A percentile compares a stretch with the other conserved stretches of the same genome.
Evolutionary conservation across 2,797 vertebrate species (phyloP).

Genomic region (Kryptolebias ocellatus): DNA sequence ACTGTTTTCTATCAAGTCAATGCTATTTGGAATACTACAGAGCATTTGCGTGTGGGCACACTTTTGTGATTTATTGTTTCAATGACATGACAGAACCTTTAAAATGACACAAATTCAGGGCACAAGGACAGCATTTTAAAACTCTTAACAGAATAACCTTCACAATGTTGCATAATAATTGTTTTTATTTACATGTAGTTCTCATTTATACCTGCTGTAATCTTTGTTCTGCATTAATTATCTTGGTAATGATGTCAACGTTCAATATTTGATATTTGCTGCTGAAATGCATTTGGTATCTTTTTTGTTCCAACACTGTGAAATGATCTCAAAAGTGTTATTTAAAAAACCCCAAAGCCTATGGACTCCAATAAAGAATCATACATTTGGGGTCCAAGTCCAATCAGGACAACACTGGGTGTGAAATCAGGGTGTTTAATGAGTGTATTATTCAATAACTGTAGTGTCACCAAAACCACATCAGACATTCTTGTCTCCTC

Average conservation of each 20-base stretch:
- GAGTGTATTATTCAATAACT: too few relatives aligned
- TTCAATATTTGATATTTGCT: background rate
- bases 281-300: background rate
- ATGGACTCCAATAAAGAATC: too few relatives aligned
- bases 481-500: too few relatives aligned
- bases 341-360: too few relatives aligned
- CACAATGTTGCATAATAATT: background rate
- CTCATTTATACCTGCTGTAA: background rate
- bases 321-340: background rate
- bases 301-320: too few relatives aligned
- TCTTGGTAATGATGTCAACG: background rate
- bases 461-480: too few relatives aligned
- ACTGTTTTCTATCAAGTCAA: constrained; percentile 75
- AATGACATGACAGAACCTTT: constrained; percentile 82
- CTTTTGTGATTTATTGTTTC: constrained; percentile 64
- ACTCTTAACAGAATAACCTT: background rate
- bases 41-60: constrained; percentile 14
- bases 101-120: constrained; percentile 39
- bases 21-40: constrained; percentile 75
- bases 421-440: too few relatives aligned
- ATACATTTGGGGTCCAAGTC: too few relatives aligned
- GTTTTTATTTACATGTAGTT: background rate
- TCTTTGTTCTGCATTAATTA: background rate
- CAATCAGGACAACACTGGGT: too few relatives aligned
- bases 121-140: constrained; percentile 31